These are phyloP conservation scores for Podarcis siculus DNA, from an alignment of 2,797 vertebrate genomes.

Conservation along the genomic window DNA sequence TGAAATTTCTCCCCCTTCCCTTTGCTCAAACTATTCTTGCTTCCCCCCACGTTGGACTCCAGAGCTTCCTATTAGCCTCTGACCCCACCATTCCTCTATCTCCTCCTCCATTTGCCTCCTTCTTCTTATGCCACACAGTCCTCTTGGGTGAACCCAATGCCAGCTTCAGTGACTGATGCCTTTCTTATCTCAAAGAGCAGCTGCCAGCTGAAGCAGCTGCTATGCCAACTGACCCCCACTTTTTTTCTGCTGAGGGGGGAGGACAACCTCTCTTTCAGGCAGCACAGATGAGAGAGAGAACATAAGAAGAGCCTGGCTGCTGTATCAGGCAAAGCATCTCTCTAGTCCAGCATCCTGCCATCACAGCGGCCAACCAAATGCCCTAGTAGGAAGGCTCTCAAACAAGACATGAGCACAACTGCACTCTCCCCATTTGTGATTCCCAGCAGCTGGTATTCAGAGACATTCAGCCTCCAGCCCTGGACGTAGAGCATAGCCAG, in stretches of 20 bases:
- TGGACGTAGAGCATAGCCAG: too few relatives aligned
- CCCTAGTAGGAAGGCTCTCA: too few relatives aligned
- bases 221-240: background rate
- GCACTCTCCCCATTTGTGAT: too few relatives aligned
- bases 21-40: background rate
- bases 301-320: background rate
- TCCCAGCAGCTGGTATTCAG: too few relatives aligned
- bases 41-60: background rate
- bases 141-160: background rate
- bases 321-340: too few relatives aligned
- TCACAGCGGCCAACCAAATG: too few relatives aligned
- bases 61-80: background rate
- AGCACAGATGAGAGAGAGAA: background rate
- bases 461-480: too few relatives aligned
- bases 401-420: too few relatives aligned
- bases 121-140: background rate
- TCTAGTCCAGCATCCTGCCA: too few relatives aligned
- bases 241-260: background rate
- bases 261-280: background rate
- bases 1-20: background rate
- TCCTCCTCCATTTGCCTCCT: background rate
- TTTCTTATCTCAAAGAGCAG: slow-evolving; percentile 8
- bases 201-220: background rate
- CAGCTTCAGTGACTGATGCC: background rate
- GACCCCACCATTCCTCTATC: background rate